Percentiles rank a stretch among this genome's conserved stretches.
Evolutionary conservation across 2,113 vertebrate genomes (phyloP).

Genomic region (Tupaia tana): DNA sequence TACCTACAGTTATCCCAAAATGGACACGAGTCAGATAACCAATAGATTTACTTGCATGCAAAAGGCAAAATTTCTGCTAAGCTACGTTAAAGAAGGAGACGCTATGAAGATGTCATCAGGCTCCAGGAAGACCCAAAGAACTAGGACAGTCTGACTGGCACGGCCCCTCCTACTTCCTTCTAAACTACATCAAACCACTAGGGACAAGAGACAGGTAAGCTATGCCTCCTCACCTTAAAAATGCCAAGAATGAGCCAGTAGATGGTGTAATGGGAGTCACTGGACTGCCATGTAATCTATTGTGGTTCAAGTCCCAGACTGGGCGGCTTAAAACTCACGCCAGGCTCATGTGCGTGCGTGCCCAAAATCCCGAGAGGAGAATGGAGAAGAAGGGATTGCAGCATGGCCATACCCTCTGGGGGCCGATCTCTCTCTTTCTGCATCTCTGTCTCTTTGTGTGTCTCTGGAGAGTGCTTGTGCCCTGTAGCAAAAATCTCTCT

Average conservation of each 20-base stretch:
- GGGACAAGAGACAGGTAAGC: not conserved
- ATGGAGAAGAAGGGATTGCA: no score
- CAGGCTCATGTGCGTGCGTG: no score
- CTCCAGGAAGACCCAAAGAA: constrained; percentile 4
- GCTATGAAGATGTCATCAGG: not conserved
- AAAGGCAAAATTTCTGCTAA: not conserved
- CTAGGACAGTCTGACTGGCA: not conserved
- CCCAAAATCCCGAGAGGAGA: no score
- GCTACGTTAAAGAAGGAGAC: constrained; percentile 9
- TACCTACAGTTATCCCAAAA: not conserved
- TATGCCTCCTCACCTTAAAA: not conserved
- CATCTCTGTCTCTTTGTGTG: no score
- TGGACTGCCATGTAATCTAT: no score
- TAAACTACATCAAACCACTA: not conserved
- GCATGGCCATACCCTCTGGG: no score
- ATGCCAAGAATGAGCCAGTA: not conserved
- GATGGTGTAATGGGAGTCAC: no score
- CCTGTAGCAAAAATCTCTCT: no score
- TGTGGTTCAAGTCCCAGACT: no score
- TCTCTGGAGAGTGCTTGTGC: no score
- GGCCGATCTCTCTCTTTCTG: no score
- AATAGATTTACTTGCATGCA: not conserved
- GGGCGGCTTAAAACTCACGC: no score
- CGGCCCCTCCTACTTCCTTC: not conserved
- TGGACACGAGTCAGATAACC: not conserved